Percentiles rank a stretch among this genome's conserved stretches.
Evolutionary conservation across 2,797 vertebrate genomes (phyloP).

Genomic region (Poeciliopsis infans): DNA sequence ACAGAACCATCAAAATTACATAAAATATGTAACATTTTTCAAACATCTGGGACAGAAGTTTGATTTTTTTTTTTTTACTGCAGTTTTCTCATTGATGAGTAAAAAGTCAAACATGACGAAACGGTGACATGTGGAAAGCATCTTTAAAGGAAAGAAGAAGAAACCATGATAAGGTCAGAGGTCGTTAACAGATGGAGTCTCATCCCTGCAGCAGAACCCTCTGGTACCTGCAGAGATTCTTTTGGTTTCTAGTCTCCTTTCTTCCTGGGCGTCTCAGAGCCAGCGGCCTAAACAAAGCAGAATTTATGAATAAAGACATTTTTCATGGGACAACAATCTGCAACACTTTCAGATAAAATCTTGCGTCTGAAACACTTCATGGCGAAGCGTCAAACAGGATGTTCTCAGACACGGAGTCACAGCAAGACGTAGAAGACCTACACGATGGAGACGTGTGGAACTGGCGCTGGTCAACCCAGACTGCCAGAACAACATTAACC

Average conservation of each 20-base stretch:
- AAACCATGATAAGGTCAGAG: neutral
- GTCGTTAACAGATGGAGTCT: neutral
- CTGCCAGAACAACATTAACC: too few relatives aligned
- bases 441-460: too few relatives aligned
- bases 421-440: too few relatives aligned
- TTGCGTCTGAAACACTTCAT: neutral
- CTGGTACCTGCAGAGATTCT: neutral
- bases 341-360: neutral
- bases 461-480: too few relatives aligned
- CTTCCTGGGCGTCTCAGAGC: neutral
- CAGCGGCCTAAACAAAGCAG: neutral
- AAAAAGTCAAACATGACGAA: too few relatives aligned
- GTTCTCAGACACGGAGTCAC: too few relatives aligned
- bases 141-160: neutral
- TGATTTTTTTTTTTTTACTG: too few relatives aligned
- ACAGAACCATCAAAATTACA: too few relatives aligned
- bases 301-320: neutral
- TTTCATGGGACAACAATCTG: neutral
- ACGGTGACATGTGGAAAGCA: neutral
- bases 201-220: neutral
- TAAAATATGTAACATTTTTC: too few relatives aligned
- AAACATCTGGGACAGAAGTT: too few relatives aligned
- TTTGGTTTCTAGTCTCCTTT: neutral
- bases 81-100: too few relatives aligned
- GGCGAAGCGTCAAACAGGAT: too few relatives aligned